These are phyloP conservation scores for Antigone vipio DNA, from an alignment of 2,113 vertebrate species.

Conservation along the genomic window DNA sequence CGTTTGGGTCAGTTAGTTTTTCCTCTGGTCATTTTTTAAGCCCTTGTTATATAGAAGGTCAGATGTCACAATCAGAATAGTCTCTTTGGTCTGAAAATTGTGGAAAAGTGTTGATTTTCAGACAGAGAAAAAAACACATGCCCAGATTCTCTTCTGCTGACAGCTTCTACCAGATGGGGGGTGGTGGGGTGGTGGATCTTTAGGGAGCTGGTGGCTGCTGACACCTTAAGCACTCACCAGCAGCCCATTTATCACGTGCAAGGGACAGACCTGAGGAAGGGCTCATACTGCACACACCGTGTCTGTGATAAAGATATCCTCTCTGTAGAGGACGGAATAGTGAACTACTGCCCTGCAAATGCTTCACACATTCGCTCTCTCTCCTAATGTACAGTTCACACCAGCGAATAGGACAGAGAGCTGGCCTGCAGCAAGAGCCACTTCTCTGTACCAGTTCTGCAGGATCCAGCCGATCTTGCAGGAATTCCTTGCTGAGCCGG, in stretches of 20 bases:
- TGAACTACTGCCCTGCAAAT: background rate
- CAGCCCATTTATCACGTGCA: background rate
- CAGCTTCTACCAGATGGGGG: background rate
- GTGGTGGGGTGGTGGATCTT: background rate
- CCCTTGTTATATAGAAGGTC: background rate
- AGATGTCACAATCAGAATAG: background rate
- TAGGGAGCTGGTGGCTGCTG: background rate
- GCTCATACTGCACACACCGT: background rate
- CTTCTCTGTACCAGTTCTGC: background rate
- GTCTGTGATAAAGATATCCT: background rate
- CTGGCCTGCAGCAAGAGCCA: background rate
- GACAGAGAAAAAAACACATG: accelerated
- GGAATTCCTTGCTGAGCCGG: background rate
- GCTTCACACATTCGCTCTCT: background rate
- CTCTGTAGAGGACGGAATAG: background rate
- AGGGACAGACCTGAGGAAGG: background rate
- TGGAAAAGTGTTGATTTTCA: background rate
- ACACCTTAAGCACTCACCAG: background rate
- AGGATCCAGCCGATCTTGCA: background rate
- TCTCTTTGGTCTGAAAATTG: background rate
- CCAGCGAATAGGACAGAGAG: background rate
- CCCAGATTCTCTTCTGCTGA: background rate
- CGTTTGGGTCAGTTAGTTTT: background rate
- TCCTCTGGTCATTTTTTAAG: background rate
- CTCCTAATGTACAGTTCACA: background rate